phyloP scores from a whole-genome alignment of 2,113 vertebrate species.

The Gallinago undulata region DNA sequence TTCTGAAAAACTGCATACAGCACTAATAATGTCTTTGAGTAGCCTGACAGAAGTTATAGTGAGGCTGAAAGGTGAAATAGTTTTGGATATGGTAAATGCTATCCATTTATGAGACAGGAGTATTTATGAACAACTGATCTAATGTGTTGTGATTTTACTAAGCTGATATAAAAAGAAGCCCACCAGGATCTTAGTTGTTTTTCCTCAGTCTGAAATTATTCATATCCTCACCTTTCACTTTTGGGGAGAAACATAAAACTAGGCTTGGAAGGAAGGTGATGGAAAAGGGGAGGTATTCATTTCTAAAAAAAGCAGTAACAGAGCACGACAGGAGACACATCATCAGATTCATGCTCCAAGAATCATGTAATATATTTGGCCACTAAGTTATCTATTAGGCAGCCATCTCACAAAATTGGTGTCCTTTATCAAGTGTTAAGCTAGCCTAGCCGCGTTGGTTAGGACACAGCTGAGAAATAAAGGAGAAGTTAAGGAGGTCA shows the following conservation, averaged over 20 bases:
- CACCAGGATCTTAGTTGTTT: background rate
- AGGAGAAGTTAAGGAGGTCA: background rate
- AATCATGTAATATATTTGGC: rapidly evolving
- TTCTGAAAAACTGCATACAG: background rate
- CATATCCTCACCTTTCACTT: background rate
- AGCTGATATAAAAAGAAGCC: background rate
- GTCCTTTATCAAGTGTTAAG: background rate
- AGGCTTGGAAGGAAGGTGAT: rapidly evolving
- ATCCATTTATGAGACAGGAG: background rate
- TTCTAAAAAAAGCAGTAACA: background rate
- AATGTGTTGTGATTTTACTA: background rate
- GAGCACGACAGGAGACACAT: background rate
- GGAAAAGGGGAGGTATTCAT: background rate
- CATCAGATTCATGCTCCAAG: background rate
- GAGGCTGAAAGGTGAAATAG: background rate
- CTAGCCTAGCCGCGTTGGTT: rapidly evolving
- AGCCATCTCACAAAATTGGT: background rate
- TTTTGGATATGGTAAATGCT: background rate
- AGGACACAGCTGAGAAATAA: background rate
- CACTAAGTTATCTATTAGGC: background rate
- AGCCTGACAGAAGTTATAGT: background rate
- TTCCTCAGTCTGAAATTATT: background rate
- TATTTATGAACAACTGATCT: background rate
- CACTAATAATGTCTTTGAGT: background rate
- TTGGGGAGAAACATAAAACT: background rate